Evolutionary conservation across 2,113 vertebrate species (phyloP).

Genomic region (Callaeas wilsoni): DNA sequence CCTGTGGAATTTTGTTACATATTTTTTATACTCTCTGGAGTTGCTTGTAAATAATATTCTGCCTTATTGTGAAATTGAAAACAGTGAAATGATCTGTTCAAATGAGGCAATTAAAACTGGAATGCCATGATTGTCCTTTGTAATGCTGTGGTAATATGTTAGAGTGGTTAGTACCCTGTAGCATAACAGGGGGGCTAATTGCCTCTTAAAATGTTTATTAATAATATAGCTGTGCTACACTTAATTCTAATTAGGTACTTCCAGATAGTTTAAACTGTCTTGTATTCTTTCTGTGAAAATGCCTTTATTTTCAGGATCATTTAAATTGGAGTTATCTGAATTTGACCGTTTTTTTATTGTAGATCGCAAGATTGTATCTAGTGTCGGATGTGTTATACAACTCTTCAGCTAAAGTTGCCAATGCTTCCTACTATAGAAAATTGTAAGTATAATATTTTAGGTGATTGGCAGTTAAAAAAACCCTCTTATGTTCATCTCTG

Average conservation of each 20-base stretch:
- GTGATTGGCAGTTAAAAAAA: background rate
- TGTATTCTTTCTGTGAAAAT: background rate
- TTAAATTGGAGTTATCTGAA: background rate
- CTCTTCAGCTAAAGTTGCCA: slow-evolving; percentile 97
- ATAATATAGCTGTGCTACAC: background rate
- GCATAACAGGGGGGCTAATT: background rate
- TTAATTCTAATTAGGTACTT: background rate
- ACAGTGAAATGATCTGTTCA: background rate
- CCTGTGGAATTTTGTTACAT: background rate
- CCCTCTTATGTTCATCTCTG: background rate
- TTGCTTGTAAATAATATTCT: background rate
- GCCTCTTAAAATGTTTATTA: background rate
- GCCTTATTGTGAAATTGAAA: background rate
- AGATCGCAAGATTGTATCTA: slow-evolving; percentile 97
- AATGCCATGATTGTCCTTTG: background rate
- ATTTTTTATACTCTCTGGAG: background rate
- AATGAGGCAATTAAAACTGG: background rate
- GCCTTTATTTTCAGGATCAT: background rate
- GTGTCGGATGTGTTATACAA: slow-evolving; percentile 98
- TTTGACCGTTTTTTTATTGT: slow-evolving; percentile 39
- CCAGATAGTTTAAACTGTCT: background rate
- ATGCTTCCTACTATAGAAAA: slow-evolving; percentile 99
- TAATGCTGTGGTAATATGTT: background rate
- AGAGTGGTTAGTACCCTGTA: background rate
- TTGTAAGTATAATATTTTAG: slow-evolving; percentile 83